Base-by-base conservation (phyloP, 2,797 vertebrate genomes). In the Acipenser ruthenus region DNA sequence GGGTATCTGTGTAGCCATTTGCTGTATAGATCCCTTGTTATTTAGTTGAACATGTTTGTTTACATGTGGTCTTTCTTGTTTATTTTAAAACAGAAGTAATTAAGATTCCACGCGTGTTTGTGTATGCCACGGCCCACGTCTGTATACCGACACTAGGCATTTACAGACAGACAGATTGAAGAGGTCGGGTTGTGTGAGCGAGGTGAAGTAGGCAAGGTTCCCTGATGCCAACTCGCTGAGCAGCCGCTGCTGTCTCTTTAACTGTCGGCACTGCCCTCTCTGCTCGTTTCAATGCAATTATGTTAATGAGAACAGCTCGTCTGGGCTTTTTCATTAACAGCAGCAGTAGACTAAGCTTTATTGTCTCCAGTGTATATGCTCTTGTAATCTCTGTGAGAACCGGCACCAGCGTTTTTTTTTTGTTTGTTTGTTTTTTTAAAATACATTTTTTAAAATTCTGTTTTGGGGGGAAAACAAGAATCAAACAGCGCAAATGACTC, bases 201-300 rank as follows among this genome's bases (percentile, higher is more conserved):
- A 4, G 37, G 37, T 5, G 37, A 37, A 37, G 11, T 62, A 9
- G 13, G 71, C 50, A 37, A 37, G 60, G 18, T 18, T 63, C 51
- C n/a, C 52, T 50, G 50, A 47, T 55, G 50, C 58, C 49, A 10
- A 49, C 48, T 50, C 60, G 63, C 62, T 71, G 72, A 50, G 60
- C 66, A 72, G 62, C 68, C 72, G 87, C 71, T 72, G 71, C 89
- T 88, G 87, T 71, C 75, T 81, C 87, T 89, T 90, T 89, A 89
- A 91, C 83, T 78, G 68, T 69, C 71, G 70, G 79, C 80, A 79
- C 77, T 71, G 72, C 77, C 72, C 78, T 80, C 77, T 74, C 73
- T 67, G 71, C 73, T 84, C 78, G 75, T 88, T 85, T 87, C 87
- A 87, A 88, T 91, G 86, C 86, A 92, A 91, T 92, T 91, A 91